A percentile compares a stretch with the other conserved stretches of the same genome.
Evolutionary conservation across 1,140 invertebrate species (phyloP).

Genomic region (Zeugodacus cucurbitae): DNA sequence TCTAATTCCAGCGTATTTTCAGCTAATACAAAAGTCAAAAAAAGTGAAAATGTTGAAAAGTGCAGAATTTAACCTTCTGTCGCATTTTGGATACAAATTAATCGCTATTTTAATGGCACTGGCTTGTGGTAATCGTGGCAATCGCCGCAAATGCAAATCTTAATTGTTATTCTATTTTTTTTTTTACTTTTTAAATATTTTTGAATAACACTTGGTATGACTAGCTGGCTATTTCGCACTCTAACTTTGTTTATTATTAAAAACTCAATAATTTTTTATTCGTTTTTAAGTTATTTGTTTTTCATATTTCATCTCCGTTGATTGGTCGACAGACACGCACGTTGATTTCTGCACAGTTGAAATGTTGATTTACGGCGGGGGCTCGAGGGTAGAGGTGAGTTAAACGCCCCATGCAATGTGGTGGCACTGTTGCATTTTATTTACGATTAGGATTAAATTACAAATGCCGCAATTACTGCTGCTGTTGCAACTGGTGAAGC

Average conservation of each 20-base stretch:
- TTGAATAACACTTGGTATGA: neutral
- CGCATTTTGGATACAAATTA: conserved; percentile 34
- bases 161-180: no score
- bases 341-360: conserved; percentile 34
- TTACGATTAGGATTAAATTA: conserved; percentile 23
- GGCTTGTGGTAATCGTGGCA: neutral
- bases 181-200: neutral
- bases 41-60: no score
- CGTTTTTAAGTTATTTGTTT: no score
- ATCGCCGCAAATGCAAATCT: neutral
- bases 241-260: neutral
- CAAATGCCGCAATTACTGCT: neutral
- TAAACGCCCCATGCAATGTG: neutral
- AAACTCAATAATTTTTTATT: neutral
- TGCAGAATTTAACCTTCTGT: neutral
- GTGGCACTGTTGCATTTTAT: conserved; percentile 5
- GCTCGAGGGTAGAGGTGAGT: conserved; percentile 15
- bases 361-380: conserved; percentile 24
- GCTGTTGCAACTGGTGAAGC: neutral
- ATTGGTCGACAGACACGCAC: conserved; percentile 28
- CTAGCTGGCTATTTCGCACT: neutral
- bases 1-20: neutral
- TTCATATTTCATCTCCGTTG: conserved; percentile 1
- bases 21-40: neutral
- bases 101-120: neutral